phyloP scores from a whole-genome alignment of 2,888 invertebrate species.

The Drosophila kuntzei region DNA sequence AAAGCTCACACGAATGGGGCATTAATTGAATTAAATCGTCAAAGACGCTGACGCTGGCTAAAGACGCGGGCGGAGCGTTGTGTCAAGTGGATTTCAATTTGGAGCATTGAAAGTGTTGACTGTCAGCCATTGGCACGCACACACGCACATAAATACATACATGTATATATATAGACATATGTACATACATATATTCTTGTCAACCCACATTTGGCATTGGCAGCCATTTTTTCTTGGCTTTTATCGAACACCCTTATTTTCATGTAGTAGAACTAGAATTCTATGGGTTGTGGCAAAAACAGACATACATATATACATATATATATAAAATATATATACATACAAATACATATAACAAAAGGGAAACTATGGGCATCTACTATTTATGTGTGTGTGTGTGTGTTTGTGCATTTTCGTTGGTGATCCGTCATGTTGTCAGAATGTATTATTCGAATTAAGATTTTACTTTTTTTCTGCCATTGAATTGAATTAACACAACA shows the following conservation, averaged over 20 bases:
- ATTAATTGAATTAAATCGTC: conserved; percentile 80
- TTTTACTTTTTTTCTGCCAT: conserved; percentile 83
- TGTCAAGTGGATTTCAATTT: conserved; percentile 77
- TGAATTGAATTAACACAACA: conserved; percentile 78
- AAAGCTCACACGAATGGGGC: conserved; percentile 61
- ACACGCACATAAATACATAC: conserved; percentile 19
- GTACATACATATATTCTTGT: conserved; percentile 23
- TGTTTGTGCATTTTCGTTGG: conserved; percentile 82
- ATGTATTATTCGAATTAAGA: conserved; percentile 86
- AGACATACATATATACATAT: conserved; percentile 24
- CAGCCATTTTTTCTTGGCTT: conserved; percentile 76
- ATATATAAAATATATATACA: conserved; percentile 28
- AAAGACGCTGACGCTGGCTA: conserved; percentile 46
- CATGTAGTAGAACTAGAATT: conserved; percentile 38
- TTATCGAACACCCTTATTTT: conserved; percentile 75
- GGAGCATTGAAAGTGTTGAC: conserved; percentile 75
- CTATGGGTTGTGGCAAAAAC: conserved; percentile 48
- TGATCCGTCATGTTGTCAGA: conserved; percentile 86
- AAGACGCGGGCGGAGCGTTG: conserved; percentile 35
- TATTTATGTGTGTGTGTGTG: conserved; percentile 47
- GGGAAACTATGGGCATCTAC: conserved; percentile 73
- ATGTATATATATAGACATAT: conserved; percentile 9
- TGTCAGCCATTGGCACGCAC: conserved; percentile 74
- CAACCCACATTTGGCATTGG: conserved; percentile 71
- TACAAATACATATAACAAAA: conserved; percentile 35